phyloP scores from a whole-genome alignment of 2,888 invertebrate species.

The Lacanobia oleracea region DNA sequence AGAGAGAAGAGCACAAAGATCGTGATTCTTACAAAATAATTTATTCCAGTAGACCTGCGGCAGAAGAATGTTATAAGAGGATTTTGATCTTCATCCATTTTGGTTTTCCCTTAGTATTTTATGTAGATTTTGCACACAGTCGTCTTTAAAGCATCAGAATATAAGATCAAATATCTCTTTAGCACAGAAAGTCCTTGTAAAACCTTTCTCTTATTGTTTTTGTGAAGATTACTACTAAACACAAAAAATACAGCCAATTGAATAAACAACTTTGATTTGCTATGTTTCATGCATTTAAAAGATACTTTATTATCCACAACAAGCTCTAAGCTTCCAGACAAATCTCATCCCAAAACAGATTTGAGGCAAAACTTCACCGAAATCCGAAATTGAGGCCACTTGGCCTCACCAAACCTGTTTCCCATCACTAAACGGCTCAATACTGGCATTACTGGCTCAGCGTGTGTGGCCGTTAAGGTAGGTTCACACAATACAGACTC shows the following conservation, averaged over 20 bases:
- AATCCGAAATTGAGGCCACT: constrained; percentile 35
- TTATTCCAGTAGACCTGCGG: too few relatives aligned
- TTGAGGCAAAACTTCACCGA: constrained; percentile 42
- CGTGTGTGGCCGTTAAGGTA: constrained; percentile 74
- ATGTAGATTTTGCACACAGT: not conserved
- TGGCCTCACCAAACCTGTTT: constrained; percentile 47
- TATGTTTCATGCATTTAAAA: too few relatives aligned
- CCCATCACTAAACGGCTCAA: constrained; percentile 63
- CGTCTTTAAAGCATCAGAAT: not conserved
- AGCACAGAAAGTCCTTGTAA: not conserved
- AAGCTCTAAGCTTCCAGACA: not conserved
- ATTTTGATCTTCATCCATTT: too few relatives aligned
- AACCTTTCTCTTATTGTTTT: not conserved
- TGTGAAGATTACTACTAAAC: not conserved
- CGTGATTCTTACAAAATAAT: too few relatives aligned
- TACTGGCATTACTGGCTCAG: constrained; percentile 48
- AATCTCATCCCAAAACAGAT: constrained; percentile 8
- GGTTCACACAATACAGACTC: too few relatives aligned
- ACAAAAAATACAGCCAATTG: not conserved
- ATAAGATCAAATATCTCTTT: not conserved
- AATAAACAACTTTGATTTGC: too few relatives aligned
- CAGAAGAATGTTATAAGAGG: too few relatives aligned
- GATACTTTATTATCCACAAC: not conserved
- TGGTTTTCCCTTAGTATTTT: too few relatives aligned
- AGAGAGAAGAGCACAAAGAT: too few relatives aligned